Conservation (phyloP, 2,113 vertebrate species). For the Lepidothrix coronata region DNA sequence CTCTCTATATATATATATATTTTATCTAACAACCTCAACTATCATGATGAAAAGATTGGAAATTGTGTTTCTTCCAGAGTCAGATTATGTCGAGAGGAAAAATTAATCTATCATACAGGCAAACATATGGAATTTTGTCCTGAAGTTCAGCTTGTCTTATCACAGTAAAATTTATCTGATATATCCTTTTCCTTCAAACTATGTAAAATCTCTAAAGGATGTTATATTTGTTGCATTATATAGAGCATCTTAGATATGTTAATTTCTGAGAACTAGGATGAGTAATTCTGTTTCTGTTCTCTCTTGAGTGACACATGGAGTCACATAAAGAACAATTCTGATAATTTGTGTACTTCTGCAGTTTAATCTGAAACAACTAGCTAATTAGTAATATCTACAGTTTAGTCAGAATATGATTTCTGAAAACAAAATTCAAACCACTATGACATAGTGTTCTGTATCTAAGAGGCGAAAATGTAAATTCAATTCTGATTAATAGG, state of each 20-base stretch:
- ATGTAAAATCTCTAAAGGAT: not conserved
- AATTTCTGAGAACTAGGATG: not conserved
- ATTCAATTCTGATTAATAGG: not conserved
- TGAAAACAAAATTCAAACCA: not conserved
- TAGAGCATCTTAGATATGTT: not conserved
- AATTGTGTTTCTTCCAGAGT: not conserved
- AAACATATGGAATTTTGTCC: not conserved
- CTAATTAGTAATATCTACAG: not conserved
- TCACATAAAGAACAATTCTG: not conserved
- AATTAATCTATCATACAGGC: not conserved
- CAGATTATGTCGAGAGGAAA: not conserved
- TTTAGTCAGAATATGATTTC: not conserved
- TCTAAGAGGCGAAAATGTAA: not conserved
- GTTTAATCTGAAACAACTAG: not conserved
- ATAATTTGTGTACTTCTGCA: not conserved
- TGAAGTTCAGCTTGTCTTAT: not conserved
- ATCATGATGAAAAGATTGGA: not conserved
- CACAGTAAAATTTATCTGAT: not conserved
- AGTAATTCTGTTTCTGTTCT: not conserved
- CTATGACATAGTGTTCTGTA: not conserved
- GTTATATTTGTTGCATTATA: not conserved
- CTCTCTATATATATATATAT: not conserved
- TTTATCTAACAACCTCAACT: not conserved
- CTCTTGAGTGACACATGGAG: not conserved
- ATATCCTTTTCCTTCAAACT: not conserved